Conservation (phyloP, 92 coral and sea anemone genomes). For the Umimayanthus kanabou region DNA sequence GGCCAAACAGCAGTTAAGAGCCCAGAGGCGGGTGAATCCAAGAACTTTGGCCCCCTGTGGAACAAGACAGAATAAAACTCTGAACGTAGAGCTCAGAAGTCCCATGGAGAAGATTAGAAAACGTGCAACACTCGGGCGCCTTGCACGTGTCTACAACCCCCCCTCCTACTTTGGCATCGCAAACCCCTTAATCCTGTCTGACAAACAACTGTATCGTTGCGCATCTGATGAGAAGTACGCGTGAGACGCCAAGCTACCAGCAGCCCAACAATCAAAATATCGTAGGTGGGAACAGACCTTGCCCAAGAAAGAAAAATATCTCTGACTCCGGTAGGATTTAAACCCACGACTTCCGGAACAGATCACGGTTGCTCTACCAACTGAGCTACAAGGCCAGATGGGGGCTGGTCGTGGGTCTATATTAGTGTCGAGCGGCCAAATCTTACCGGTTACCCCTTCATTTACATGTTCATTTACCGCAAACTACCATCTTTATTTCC, state of each 20-base stretch:
- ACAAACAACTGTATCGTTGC: constrained; percentile 3
- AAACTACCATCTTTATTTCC: too few species aligned
- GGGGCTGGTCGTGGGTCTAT: too few species aligned
- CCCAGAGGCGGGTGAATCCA: constrained; percentile 1
- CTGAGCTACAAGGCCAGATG: too few species aligned
- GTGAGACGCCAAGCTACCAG: background rate
- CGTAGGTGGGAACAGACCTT: background rate
- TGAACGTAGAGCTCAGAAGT: background rate
- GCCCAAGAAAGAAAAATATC: too few species aligned
- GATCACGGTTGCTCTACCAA: too few species aligned
- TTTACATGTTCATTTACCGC: too few species aligned
- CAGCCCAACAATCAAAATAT: too few species aligned
- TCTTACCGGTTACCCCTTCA: too few species aligned
- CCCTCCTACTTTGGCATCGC: background rate
- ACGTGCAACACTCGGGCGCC: background rate
- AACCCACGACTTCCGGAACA: too few species aligned
- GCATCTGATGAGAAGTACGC: background rate
- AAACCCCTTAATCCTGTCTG: too few species aligned
- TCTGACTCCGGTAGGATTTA: too few species aligned
- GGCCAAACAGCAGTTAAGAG: background rate
- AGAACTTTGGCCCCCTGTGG: constrained; percentile 12
- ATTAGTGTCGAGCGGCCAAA: too few species aligned
- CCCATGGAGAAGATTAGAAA: background rate
- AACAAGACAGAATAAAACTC: background rate
- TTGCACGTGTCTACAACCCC: background rate